Conservation (phyloP, 2,113 vertebrate species). For the Zosterops hypoxanthus region DNA sequence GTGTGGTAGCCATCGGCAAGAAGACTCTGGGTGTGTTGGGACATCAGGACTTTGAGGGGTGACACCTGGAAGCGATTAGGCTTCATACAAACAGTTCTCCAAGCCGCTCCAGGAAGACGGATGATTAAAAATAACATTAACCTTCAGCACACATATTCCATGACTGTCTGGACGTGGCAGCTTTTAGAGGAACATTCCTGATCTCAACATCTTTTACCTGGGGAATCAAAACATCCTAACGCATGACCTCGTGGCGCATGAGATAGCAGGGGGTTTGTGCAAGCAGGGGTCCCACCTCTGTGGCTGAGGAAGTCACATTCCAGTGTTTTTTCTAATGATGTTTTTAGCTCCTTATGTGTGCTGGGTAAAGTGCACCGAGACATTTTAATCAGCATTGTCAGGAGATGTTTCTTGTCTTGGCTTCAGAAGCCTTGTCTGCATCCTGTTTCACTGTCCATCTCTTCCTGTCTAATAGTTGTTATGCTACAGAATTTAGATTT, state of each 20-base stretch:
- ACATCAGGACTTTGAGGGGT: neutral
- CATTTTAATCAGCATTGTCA: neutral
- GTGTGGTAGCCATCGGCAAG: neutral
- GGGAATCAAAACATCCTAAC: neutral
- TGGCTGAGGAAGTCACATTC: neutral
- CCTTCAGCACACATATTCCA: neutral
- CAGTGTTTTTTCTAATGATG: neutral
- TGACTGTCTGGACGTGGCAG: neutral
- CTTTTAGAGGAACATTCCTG: neutral
- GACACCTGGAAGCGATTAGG: neutral
- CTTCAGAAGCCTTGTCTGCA: neutral
- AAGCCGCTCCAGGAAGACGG: neutral
- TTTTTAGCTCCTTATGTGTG: neutral
- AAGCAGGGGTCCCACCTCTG: neutral
- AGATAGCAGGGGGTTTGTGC: neutral
- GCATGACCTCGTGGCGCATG: accelerated
- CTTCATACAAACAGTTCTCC: neutral
- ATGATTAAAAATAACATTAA: neutral
- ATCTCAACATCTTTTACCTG: neutral
- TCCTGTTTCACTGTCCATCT: neutral
- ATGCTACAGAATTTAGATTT: neutral
- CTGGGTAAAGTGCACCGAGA: neutral
- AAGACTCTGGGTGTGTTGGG: neutral
- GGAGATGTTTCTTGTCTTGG: neutral
- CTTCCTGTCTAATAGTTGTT: neutral